Evolutionary conservation across 2,888 invertebrate species (phyloP), one percentile per base, ranked within the genome.

Genomic region (Pyrgus malvae): DNA sequence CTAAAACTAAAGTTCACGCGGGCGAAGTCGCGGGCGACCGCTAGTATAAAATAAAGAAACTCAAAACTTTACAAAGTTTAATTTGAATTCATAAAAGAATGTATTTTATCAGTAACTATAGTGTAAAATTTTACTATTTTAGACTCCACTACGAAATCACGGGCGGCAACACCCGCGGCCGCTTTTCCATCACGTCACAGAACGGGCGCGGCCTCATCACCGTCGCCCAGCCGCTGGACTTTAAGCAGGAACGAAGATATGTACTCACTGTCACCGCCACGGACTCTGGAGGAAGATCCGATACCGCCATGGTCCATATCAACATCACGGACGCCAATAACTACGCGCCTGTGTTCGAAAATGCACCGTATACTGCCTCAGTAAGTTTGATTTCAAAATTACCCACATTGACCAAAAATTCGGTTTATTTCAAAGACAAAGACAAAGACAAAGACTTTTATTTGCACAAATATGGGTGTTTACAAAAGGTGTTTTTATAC

Each of bases 281-380:
- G 0, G 99, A 99, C 78, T 94, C 96, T 0, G 98, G 97, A 0
- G 97, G 97, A 0, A 90, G 97, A 41, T 94, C 94, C 1, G 98
- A 98, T 68, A 95, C 96, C 0, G 96, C 98, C 0, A 94, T 96
- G 48, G 96, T 99, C 9, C 95, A 97, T 71, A 95, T 99, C 2
- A 97, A 98, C 73, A 93, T 99, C 0, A 95, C 97, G 0, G 98
- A 98, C 82, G 98, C 98, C 0, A 99, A 99, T 80, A 98, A 98
- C 71, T 97, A 95, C 74, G 94, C 97, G 0, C 98, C 98, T 0
- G 95, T 95, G 1, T 99, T 99, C 73, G 97, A 98, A 76, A 96
- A 97, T 73, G 96, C 97, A 0, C 98, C 98, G 0, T 98, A 98
- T 74, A 94, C 95, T 1, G 95, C 97, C 1, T 94, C 95, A 49